Base-by-base conservation (phyloP, 2,888 invertebrate species). In the Plagiodera versicolora region DNA sequence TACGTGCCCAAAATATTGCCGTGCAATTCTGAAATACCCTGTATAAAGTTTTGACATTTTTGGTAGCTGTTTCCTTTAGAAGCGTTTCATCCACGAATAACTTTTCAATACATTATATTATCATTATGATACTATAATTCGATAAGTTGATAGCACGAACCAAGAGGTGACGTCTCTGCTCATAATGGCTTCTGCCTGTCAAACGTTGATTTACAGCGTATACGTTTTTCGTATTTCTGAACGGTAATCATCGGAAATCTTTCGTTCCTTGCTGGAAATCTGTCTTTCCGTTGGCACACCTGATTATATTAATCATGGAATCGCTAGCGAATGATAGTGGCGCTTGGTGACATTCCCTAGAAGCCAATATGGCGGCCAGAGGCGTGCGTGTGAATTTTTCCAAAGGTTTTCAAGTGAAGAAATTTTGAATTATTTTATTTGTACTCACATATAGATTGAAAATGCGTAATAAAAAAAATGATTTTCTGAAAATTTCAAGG, bases 171-270 rank as follows among this genome's bases (percentile, higher is more conserved):
- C 74, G 72, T 76, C 75, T 70, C 75, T 70, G 72, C 66, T 67
- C 64, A 70, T 75, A 75, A 76, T 73, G 74, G 75, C 75, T 73
- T 71, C 72, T 70, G 67, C 73, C 72, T 74, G 74, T 75, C 75
- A 75, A 74, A 75, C 67, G 68, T 67, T 75, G 75, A 75, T 75
- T 75, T 75, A 75, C 72, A 72, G 73, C 72, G 72, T 74, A 62
- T 24, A 24, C 24, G 24, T 24, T 24, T 24, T 24, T 6, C 24
- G 64, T 65, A 67, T 62, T 57, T 66, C 6, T 51, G 59, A 54
- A 62, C 51, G n/a, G 24, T 61, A 47, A 58, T 54, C 58, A 32
- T 58, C 32, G 57, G 50, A 58, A 61, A 58, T 35, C 54, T 50
- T 54, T 45, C 50, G 49, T 28, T 44, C 20, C 24, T 32, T 44